phyloP scores from a whole-genome alignment of 1,140 invertebrate species.

The Spodoptera frugiperda region DNA sequence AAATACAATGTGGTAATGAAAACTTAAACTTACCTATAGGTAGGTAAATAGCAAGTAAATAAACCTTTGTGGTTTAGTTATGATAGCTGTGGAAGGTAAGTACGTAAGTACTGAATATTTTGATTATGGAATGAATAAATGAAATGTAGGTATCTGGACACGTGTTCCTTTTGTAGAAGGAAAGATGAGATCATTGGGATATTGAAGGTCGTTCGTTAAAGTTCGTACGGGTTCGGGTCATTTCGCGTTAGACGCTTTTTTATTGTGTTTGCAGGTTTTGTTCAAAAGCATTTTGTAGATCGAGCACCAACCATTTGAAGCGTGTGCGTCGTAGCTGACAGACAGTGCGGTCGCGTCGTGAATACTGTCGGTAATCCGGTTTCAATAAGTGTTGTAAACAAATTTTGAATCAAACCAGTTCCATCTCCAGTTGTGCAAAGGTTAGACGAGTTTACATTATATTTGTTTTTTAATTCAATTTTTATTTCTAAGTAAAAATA shows the following conservation, averaged over 20 bases:
- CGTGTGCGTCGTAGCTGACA: background rate
- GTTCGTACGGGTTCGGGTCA: background rate
- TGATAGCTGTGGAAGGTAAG: too few species aligned
- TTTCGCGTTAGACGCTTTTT: slow-evolving; percentile 17
- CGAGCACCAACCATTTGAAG: background rate
- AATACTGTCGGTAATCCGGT: slow-evolving; percentile 1
- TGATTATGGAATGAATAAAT: too few species aligned
- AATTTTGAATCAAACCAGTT: slow-evolving; percentile 9
- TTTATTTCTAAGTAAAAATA: too few species aligned
- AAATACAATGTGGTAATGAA: too few species aligned
- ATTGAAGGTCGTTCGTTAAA: slow-evolving; percentile 3
- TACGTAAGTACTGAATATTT: too few species aligned
- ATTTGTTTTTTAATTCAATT: background rate
- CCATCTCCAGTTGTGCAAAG: background rate
- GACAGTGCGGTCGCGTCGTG: background rate
- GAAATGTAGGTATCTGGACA: too few species aligned
- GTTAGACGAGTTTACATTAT: slow-evolving; percentile 5
- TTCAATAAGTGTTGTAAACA: slow-evolving; percentile 12
- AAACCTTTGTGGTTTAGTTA: too few species aligned
- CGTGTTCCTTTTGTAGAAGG: background rate
- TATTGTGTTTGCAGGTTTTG: background rate
- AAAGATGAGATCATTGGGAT: slow-evolving; percentile 7
- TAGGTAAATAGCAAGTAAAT: too few species aligned
- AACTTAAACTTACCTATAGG: too few species aligned
- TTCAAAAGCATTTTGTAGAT: slow-evolving; percentile 16